A percentile compares a stretch with the other conserved stretches of the same genome.
Conservation (phyloP, 1,140 invertebrate species). For the Megalonaias nervosa region DNA sequence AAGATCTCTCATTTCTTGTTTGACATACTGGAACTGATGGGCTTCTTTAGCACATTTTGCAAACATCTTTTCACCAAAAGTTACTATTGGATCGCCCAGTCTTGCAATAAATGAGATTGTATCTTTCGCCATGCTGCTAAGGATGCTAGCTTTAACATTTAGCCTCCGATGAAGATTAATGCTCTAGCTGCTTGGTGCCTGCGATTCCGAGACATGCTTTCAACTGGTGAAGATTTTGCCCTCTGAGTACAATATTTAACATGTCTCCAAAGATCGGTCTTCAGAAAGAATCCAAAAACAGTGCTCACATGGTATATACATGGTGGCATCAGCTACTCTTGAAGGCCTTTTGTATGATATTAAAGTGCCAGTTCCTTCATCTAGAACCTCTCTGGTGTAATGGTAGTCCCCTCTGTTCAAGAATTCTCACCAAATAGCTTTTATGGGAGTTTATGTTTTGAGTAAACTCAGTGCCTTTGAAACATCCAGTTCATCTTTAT, state of each 20-base stretch:
- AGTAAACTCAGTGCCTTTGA: too few species aligned
- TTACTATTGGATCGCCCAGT: not conserved
- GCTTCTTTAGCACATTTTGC: too few species aligned
- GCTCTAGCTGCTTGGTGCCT: not conserved
- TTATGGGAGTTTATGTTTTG: too few species aligned
- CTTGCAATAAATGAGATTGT: not conserved
- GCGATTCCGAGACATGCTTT: not conserved
- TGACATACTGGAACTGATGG: too few species aligned
- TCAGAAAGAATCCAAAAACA: conserved; percentile 29
- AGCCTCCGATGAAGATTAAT: not conserved
- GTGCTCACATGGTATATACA: conserved; percentile 20
- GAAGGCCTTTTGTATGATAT: not conserved
- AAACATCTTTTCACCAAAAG: conserved; percentile 3
- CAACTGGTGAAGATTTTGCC: not conserved
- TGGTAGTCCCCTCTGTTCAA: not conserved
- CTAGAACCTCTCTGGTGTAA: not conserved
- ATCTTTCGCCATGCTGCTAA: not conserved
- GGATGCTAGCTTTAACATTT: not conserved
- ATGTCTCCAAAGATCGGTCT: conserved; percentile 14
- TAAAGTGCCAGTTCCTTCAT: not conserved
- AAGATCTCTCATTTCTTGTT: too few species aligned
- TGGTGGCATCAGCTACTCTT: not conserved
- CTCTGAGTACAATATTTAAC: not conserved
- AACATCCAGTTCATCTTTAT: too few species aligned
- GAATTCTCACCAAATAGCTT: too few species aligned